Evolutionary conservation across 2,113 vertebrate species (phyloP).

Genomic region (Antennarius striatus): DNA sequence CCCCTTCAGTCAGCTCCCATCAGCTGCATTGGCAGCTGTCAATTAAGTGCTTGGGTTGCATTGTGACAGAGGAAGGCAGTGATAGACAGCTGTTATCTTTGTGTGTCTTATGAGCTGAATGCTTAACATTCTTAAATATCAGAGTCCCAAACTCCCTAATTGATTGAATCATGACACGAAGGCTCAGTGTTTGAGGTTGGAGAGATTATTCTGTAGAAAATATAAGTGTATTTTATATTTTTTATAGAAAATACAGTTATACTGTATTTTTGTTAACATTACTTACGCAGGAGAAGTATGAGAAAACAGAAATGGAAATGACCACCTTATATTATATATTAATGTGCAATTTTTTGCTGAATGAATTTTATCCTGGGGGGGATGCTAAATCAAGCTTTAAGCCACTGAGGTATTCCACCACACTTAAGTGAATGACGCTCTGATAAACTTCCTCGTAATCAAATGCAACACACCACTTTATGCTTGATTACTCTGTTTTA

Average conservation of each 20-base stretch:
- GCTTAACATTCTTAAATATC: slow-evolving; percentile 32
- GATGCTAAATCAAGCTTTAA: no score
- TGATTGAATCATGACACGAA: no score
- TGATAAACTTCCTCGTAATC: no score
- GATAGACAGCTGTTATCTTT: slow-evolving; percentile 41
- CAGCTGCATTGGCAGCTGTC: slow-evolving; percentile 64
- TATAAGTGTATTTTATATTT: not conserved
- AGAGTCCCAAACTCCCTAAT: slow-evolving; percentile 1
- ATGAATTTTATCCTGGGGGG: no score
- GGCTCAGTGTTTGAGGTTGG: slow-evolving; percentile 1
- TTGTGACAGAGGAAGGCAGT: slow-evolving; percentile 44
- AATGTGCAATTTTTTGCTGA: no score
- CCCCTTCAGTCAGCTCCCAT: slow-evolving; percentile 65
- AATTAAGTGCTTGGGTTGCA: slow-evolving; percentile 43
- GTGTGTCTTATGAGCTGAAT: slow-evolving; percentile 22
- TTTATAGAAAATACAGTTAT: no score
- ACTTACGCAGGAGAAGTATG: not conserved
- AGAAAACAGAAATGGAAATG: not conserved
- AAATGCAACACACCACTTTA: no score
- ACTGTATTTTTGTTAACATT: not conserved
- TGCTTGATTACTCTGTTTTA: no score
- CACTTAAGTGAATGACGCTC: no score
- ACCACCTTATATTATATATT: no score
- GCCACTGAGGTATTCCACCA: no score
- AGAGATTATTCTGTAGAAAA: not conserved